phyloP scores from a whole-genome alignment of 2,113 vertebrate species.

The Turnix velox region DNA sequence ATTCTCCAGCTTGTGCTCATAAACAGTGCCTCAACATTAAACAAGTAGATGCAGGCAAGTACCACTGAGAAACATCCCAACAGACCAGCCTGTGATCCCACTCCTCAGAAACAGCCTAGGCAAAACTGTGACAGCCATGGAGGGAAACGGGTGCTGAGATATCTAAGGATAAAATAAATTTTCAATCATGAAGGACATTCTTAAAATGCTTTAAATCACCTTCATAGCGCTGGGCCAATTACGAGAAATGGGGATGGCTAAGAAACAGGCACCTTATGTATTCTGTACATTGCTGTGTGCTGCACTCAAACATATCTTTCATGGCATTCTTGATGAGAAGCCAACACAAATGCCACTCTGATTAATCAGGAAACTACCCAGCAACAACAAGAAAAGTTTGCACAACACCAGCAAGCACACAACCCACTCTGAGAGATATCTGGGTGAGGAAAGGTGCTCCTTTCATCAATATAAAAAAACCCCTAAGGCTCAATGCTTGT shows the following conservation, averaged over 20 bases:
- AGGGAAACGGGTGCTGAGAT: background rate
- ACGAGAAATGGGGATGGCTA: background rate
- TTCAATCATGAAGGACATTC: background rate
- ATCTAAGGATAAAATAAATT: background rate
- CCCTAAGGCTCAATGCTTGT: background rate
- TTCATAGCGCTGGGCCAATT: background rate
- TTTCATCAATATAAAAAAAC: constrained; percentile 19
- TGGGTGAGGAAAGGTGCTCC: constrained; percentile 41
- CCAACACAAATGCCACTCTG: constrained; percentile 51
- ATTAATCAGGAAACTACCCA: constrained; percentile 60
- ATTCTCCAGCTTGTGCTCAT: background rate
- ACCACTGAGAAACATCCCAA: background rate
- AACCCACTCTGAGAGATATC: constrained; percentile 21
- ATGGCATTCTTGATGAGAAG: constrained; percentile 45
- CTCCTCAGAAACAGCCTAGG: background rate
- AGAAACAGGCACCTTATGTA: constrained; percentile 32
- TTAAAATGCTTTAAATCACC: constrained; percentile 7
- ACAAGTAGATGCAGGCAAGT: background rate
- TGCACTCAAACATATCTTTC: constrained; percentile 45
- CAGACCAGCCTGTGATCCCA: background rate
- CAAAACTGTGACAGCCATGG: background rate
- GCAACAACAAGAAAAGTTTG: constrained; percentile 50
- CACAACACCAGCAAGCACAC: constrained; percentile 42
- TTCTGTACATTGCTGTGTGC: constrained; percentile 14
- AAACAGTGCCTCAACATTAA: background rate